A percentile compares a stretch with the other conserved stretches of the same genome.
These are phyloP conservation scores for Anoplolepis gracilipes DNA, from an alignment of 1,140 invertebrate species.

Conservation along the genomic window DNA sequence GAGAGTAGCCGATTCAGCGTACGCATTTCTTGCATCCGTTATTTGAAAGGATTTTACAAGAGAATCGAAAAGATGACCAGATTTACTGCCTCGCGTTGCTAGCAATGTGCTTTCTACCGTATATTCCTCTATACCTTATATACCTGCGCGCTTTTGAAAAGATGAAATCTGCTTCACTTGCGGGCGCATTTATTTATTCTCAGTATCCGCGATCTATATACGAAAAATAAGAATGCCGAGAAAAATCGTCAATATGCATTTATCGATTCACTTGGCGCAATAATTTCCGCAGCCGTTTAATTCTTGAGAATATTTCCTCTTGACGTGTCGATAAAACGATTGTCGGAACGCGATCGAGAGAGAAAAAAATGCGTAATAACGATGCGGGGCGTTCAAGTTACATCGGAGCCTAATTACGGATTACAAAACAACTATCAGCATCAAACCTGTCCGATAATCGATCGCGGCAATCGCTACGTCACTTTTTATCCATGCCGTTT, in stretches of 20 bases:
- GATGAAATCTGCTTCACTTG: slow-evolving; percentile 44
- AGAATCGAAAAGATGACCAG: slow-evolving; percentile 47
- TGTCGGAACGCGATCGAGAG: not conserved
- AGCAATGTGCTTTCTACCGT: not conserved
- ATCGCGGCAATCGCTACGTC: slow-evolving; percentile 27
- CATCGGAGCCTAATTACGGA: slow-evolving; percentile 49
- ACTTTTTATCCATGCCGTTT: slow-evolving; percentile 48
- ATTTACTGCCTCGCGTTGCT: slow-evolving; percentile 34
- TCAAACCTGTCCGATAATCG: slow-evolving; percentile 36
- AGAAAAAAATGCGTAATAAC: not conserved
- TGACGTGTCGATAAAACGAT: not conserved
- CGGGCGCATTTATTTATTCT: slow-evolving; percentile 31
- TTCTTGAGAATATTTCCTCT: not conserved
- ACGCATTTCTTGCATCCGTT: slow-evolving; percentile 21
- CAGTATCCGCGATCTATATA: slow-evolving; percentile 6
- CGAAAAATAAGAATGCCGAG: slow-evolving; percentile 6
- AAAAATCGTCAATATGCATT: slow-evolving; percentile 5
- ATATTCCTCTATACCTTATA: slow-evolving; percentile 3
- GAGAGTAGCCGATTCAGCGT: not conserved
- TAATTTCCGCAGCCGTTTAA: slow-evolving; percentile 1
- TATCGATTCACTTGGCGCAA: not conserved
- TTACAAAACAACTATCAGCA: slow-evolving; percentile 40
- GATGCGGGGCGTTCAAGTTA: not conserved
- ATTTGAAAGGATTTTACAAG: slow-evolving; percentile 40
- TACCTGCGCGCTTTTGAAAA: slow-evolving; percentile 31